A percentile compares a stretch with the other conserved stretches of the same genome.
These are phyloP conservation scores for Sebastes minor DNA, from an alignment of 2,797 vertebrate species.

Conservation along the genomic window DNA sequence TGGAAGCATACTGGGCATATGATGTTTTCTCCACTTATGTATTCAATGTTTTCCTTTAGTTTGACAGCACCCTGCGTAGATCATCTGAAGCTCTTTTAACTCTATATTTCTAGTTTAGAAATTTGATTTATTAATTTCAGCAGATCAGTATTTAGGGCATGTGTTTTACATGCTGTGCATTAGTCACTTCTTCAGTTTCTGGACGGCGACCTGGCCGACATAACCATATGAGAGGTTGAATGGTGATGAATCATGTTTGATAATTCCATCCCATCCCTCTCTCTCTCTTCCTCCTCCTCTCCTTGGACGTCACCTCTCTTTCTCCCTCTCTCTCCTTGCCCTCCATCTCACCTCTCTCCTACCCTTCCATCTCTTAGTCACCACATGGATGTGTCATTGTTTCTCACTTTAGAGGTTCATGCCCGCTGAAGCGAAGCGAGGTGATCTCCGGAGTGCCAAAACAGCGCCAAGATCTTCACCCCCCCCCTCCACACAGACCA, in stretches of 20 bases:
- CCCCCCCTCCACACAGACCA: constrained; percentile 33
- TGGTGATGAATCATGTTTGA: constrained; percentile 55
- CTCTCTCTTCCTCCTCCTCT: constrained; percentile 16
- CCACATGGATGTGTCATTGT: constrained; percentile 86
- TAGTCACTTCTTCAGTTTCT: constrained; percentile 14
- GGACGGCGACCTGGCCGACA: neutral
- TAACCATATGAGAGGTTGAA: constrained; percentile 27
- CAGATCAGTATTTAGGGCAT: neutral
- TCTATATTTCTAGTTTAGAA: neutral
- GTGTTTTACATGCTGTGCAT: constrained; percentile 34
- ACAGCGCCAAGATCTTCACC: constrained; percentile 81
- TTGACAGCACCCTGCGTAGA: neutral
- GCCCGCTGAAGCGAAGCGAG: constrained; percentile 89
- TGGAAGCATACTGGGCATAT: neutral
- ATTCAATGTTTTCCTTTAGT: neutral
- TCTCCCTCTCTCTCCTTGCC: constrained; percentile 34
- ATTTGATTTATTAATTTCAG: neutral
- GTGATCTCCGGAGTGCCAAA: constrained; percentile 86
- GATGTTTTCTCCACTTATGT: neutral
- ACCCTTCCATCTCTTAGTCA: constrained; percentile 80
- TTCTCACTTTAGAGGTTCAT: constrained; percentile 89
- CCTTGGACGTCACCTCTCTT: constrained; percentile 37
- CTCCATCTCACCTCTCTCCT: constrained; percentile 56
- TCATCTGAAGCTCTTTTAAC: neutral
- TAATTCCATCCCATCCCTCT: constrained; percentile 41